phyloP scores from a whole-genome alignment of 2,888 invertebrate genomes.

The Cecidostiba fungosa region DNA sequence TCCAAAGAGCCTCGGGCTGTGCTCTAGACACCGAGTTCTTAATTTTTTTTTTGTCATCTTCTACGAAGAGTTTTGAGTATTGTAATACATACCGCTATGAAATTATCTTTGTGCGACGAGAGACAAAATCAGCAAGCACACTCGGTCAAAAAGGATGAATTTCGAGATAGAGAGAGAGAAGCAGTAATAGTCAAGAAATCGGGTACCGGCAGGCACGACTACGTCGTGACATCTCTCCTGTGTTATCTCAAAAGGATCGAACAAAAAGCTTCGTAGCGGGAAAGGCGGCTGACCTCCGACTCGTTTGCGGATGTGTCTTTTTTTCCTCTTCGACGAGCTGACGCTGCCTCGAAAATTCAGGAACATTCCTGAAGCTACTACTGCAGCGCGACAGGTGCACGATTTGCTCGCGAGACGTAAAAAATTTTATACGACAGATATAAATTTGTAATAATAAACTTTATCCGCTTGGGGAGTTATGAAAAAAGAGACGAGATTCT shows the following conservation, averaged over 20 bases:
- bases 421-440: slow-evolving; percentile 43
- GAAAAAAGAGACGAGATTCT: slow-evolving; percentile 8
- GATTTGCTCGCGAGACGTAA: slow-evolving; percentile 17
- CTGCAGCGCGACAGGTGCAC: slow-evolving; percentile 4
- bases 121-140: background rate
- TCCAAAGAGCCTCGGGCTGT: background rate
- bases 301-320: background rate
- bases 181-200: slow-evolving; percentile 1
- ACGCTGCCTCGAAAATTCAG: background rate
- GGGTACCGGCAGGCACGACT: slow-evolving; percentile 67
- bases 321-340: background rate
- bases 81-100: too few species aligned
- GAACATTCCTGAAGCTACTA: background rate
- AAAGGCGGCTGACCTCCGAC: slow-evolving; percentile 27
- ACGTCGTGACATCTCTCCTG: slow-evolving; percentile 16
- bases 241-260: slow-evolving; percentile 1
- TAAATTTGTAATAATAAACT: slow-evolving; percentile 53
- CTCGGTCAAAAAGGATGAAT: background rate
- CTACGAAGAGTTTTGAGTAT: too few species aligned
- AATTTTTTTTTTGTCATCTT: background rate
- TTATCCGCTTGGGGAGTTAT: background rate
- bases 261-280: slow-evolving; percentile 11
- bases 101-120: too few species aligned
- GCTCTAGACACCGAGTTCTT: background rate
- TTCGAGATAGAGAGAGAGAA: background rate